Percentiles rank a stretch among this genome's conserved stretches.
Conservation (phyloP, 92 coral and sea anemone genomes). For the Heliopora coerulea region DNA sequence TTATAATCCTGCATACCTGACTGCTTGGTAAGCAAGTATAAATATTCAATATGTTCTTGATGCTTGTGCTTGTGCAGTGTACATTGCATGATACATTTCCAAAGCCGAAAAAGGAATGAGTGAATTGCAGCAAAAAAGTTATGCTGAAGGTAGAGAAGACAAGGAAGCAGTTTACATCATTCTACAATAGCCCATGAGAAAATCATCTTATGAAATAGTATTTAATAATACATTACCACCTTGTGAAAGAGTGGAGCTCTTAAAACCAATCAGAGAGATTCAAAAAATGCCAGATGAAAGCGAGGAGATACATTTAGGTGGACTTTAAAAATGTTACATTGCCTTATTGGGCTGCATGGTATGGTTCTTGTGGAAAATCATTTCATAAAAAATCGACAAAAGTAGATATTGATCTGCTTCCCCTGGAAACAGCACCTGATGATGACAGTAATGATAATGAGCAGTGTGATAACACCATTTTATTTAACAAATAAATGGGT, state of each 20-base stretch:
- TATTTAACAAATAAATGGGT: not conserved
- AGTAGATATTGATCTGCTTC: constrained; percentile 50
- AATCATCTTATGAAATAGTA: constrained; percentile 38
- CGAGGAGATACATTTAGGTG: constrained; percentile 53
- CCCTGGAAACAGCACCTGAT: constrained; percentile 33
- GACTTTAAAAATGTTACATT: constrained; percentile 51
- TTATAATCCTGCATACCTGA: constrained; percentile 48
- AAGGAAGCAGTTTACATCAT: constrained; percentile 43
- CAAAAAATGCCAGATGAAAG: constrained; percentile 51
- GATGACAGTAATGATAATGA: constrained; percentile 52
- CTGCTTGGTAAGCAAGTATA: constrained; percentile 71
- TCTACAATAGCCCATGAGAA: constrained; percentile 43
- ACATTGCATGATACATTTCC: constrained; percentile 59
- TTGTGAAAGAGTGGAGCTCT: constrained; percentile 46
- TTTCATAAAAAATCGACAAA: constrained; percentile 34
- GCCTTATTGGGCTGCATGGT: constrained; percentile 61
- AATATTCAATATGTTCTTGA: constrained; percentile 66
- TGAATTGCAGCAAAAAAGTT: constrained; percentile 56
- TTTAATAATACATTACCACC: constrained; percentile 58
- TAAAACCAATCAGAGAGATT: constrained; percentile 44
- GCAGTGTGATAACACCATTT: not conserved
- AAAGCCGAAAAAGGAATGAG: constrained; percentile 74
- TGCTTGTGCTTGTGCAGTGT: constrained; percentile 66
- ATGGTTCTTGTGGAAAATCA: constrained; percentile 40
- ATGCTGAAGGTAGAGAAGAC: constrained; percentile 56